Percentiles rank a stretch among this genome's conserved stretches.
These are phyloP conservation scores for Strigamia transsilvanica DNA, from an alignment of 2,888 invertebrate species.

Conservation along the genomic window DNA sequence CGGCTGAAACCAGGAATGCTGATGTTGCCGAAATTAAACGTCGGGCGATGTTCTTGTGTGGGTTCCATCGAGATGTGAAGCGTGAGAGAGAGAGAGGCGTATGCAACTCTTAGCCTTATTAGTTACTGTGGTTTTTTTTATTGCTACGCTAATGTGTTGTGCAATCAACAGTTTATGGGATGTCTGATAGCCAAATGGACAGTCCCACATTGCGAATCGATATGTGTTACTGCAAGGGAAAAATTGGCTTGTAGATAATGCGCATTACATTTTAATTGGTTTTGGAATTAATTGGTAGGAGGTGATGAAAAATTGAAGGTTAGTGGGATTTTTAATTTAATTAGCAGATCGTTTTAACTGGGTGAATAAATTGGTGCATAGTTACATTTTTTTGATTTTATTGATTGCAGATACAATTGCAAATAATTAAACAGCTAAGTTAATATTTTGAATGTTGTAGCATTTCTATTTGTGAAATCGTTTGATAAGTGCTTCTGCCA, in stretches of 20 bases:
- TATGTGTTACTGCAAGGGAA: too few species aligned
- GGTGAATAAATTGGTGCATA: too few species aligned
- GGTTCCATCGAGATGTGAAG: background rate
- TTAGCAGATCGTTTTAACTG: too few species aligned
- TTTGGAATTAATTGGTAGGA: too few species aligned
- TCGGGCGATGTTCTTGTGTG: background rate
- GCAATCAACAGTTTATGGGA: background rate
- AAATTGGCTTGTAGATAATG: too few species aligned
- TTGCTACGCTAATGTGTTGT: background rate
- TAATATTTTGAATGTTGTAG: too few species aligned
- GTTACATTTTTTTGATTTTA: too few species aligned
- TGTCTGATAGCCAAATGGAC: background rate
- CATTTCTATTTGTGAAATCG: background rate
- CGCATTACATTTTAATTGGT: too few species aligned
- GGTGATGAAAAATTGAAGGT: too few species aligned
- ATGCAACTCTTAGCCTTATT: background rate
- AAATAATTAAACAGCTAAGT: background rate
- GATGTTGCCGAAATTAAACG: background rate
- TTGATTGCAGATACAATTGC: too few species aligned
- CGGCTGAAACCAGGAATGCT: constrained; percentile 41
- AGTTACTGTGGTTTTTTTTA: background rate
- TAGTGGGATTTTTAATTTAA: too few species aligned
- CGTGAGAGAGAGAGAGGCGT: background rate
- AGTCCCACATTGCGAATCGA: background rate
- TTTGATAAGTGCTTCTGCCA: constrained; percentile 1